Evolutionary conservation across 2,888 invertebrate species (phyloP).

Genomic region (Auanema sp.): DNA sequence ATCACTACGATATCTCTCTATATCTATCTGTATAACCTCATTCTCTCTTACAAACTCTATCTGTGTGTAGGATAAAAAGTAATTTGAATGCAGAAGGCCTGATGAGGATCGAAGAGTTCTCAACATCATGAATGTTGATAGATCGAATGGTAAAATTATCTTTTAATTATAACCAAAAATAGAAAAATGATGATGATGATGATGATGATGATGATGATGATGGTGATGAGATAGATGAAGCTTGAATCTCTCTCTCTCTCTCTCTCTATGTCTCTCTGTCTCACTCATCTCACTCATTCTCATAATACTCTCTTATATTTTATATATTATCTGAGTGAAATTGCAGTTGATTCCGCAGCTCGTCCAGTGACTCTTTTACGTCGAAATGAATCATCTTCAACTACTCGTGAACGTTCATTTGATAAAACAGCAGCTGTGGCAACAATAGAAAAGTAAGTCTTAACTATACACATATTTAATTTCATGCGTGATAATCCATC

Average conservation of each 20-base stretch:
- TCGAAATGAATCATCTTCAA: slow-evolving; percentile 6
- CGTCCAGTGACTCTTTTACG: slow-evolving; percentile 25
- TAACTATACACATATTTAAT: no score
- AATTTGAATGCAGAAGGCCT: no score
- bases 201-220: no score
- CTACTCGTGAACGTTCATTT: slow-evolving; percentile 7
- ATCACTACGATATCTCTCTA: neutral
- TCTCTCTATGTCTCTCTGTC: slow-evolving; percentile 9
- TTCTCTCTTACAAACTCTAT: neutral
- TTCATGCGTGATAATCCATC: no score
- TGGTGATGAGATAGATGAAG: no score
- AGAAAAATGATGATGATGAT: no score
- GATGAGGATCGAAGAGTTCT: no score
- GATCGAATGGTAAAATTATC: no score
- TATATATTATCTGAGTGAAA: neutral
- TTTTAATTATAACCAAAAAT: no score
- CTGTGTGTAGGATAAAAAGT: no score
- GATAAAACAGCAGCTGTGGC: slow-evolving; percentile 38
- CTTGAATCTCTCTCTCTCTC: slow-evolving; percentile 6
- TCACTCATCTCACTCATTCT: slow-evolving; percentile 1
- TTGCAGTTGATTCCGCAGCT: slow-evolving; percentile 30
- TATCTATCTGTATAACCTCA: neutral
- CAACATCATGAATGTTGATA: no score
- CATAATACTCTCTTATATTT: neutral
- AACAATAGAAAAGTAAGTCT: slow-evolving; percentile 37